Evolutionary conservation across 1,140 invertebrate species (phyloP).

Genomic region (Metaphire vulgaris): DNA sequence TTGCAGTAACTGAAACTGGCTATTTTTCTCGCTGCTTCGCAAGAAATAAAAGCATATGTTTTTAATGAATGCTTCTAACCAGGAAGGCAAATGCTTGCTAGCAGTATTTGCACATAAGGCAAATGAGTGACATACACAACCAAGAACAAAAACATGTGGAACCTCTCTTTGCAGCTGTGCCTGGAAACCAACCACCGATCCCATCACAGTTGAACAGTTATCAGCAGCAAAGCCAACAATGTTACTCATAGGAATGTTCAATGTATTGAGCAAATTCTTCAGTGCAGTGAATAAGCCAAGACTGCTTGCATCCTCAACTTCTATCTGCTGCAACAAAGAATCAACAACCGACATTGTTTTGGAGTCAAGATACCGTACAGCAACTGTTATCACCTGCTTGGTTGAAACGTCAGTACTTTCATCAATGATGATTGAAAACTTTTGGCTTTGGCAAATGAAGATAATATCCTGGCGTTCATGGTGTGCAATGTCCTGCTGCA

Average conservation of each 20-base stretch:
- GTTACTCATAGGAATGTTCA: not conserved
- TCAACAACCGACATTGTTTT: not conserved
- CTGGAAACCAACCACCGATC: not conserved
- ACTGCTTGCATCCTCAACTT: not conserved
- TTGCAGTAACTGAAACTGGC: not conserved
- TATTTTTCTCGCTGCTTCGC: not conserved
- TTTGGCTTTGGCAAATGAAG: not conserved
- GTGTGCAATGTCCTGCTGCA: not conserved
- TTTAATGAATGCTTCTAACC: not conserved
- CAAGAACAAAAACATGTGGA: not conserved
- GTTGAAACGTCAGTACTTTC: not conserved
- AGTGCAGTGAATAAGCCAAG: not conserved
- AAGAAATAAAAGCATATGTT: not conserved
- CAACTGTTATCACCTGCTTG: not conserved
- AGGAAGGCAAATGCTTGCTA: not conserved
- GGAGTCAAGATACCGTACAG: not conserved
- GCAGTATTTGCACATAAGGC: not conserved
- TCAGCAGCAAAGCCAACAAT: not conserved
- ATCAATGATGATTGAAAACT: not conserved
- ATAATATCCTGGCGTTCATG: not conserved
- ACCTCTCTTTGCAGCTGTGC: not conserved
- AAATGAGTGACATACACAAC: not conserved
- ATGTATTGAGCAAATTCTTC: not conserved
- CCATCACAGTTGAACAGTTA: not conserved
- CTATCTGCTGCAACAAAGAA: not conserved